Conservation (phyloP, 2,888 invertebrate genomes). For the Zaprionus obscuricornis region DNA sequence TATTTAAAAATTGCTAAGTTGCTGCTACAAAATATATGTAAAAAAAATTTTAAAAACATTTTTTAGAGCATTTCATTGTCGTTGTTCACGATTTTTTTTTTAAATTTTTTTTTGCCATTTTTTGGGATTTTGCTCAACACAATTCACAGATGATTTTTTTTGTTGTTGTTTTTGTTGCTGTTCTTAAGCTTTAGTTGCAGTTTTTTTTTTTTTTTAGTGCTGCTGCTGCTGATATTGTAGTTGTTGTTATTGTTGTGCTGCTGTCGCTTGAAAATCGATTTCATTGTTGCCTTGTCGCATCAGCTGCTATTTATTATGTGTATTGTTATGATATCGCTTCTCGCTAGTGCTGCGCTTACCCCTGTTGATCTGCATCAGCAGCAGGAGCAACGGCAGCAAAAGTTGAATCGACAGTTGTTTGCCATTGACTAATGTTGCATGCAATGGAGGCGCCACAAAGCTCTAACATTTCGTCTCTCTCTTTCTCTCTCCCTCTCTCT, state of each 20-base stretch:
- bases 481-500: too few species aligned
- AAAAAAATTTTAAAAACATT: background rate
- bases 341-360: background rate
- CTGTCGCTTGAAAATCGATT: conserved; percentile 58
- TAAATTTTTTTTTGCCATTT: too few species aligned
- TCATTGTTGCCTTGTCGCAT: conserved; percentile 54
- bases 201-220: conserved; percentile 1
- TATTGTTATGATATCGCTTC: conserved; percentile 59
- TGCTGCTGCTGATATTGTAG: background rate
- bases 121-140: too few species aligned
- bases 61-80: conserved; percentile 11
- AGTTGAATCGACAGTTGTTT: background rate
- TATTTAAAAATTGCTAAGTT: background rate
- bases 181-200: conserved; percentile 39
- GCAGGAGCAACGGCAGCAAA: background rate
- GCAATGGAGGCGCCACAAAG: conserved; percentile 19
- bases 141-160: conserved; percentile 26
- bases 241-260: background rate
- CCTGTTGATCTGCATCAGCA: background rate
- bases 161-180: background rate
- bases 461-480: too few species aligned
- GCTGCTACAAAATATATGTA: background rate
- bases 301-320: conserved; percentile 61
- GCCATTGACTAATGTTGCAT: conserved; percentile 41
- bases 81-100: background rate